These are phyloP conservation scores for Jacana jacana DNA, from an alignment of 2,113 vertebrate genomes.

Conservation along the genomic window DNA sequence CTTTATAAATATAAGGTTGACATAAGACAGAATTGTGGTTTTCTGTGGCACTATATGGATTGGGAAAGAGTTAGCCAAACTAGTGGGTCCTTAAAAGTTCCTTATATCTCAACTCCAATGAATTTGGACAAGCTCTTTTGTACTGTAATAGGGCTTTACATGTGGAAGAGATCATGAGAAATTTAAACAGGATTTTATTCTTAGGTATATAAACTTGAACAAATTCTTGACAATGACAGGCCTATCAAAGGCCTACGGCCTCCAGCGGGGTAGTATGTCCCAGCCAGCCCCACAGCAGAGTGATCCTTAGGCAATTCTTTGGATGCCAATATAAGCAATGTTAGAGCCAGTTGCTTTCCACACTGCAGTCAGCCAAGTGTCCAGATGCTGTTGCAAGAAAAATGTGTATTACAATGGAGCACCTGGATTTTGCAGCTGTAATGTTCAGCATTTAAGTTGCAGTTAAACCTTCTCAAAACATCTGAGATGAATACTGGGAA, in stretches of 20 bases:
- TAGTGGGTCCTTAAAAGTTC: background rate
- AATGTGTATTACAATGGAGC: background rate
- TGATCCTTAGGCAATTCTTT: constrained; percentile 3
- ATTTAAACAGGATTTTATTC: constrained; percentile 45
- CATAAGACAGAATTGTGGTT: background rate
- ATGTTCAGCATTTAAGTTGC: background rate
- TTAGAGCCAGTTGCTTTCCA: constrained; percentile 19
- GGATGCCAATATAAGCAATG: constrained; percentile 19
- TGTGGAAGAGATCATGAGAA: constrained; percentile 71
- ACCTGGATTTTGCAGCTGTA: constrained; percentile 13
- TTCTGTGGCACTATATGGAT: background rate
- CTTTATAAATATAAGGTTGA: background rate
- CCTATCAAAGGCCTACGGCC: constrained; percentile 18
- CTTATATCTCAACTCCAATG: background rate
- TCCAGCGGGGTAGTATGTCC: constrained; percentile 31
- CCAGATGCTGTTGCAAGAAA: constrained; percentile 40
- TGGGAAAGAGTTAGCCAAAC: constrained; percentile 14
- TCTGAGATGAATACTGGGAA: background rate
- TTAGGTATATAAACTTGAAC: constrained; percentile 54
- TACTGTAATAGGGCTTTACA: constrained; percentile 21
- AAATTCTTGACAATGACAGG: constrained; percentile 61
- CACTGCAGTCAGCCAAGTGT: background rate
- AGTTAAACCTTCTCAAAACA: background rate
- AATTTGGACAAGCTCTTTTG: constrained; percentile 40
- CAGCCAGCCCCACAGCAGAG: background rate